These are phyloP conservation scores for Acanthornis magna DNA, from an alignment of 2,797 vertebrate genomes.

Conservation along the genomic window DNA sequence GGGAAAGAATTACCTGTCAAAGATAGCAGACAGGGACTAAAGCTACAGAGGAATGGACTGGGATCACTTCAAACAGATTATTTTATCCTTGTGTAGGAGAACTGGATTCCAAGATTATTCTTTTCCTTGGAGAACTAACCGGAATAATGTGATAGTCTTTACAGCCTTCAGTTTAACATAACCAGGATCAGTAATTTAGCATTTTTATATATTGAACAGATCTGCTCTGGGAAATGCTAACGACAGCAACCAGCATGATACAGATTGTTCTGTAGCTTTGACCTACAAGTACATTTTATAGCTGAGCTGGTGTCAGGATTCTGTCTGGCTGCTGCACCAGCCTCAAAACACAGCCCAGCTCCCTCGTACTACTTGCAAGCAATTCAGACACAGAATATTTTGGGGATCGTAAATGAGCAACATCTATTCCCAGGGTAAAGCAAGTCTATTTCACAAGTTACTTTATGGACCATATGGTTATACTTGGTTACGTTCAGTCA, in stretches of 20 bases:
- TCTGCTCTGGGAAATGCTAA: neutral
- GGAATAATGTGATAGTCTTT: neutral
- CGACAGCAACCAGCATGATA: neutral
- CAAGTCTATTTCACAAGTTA: conserved; percentile 64
- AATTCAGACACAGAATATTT: conserved; percentile 37
- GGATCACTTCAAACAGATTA: neutral
- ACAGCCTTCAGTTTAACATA: neutral
- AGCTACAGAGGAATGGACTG: neutral
- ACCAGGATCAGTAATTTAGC: neutral
- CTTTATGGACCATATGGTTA: conserved; percentile 62
- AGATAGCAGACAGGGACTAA: neutral
- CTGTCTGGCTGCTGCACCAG: neutral
- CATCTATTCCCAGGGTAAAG: conserved; percentile 53
- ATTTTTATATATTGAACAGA: neutral
- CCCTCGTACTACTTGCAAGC: neutral
- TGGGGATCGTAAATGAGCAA: conserved; percentile 50
- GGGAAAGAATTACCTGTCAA: neutral
- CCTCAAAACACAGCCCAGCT: conserved; percentile 4
- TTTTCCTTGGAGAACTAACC: neutral
- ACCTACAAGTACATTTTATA: conserved; percentile 10
- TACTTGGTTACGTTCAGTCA: conserved; percentile 52
- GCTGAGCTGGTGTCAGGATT: conserved; percentile 10
- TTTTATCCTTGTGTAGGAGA: neutral
- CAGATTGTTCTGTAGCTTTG: conserved; percentile 11
- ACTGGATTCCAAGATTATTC: neutral